Percentiles rank a stretch among this genome's conserved stretches.
These are phyloP conservation scores for Plebejus anna DNA, from an alignment of 2,888 invertebrate species.

Conservation along the genomic window DNA sequence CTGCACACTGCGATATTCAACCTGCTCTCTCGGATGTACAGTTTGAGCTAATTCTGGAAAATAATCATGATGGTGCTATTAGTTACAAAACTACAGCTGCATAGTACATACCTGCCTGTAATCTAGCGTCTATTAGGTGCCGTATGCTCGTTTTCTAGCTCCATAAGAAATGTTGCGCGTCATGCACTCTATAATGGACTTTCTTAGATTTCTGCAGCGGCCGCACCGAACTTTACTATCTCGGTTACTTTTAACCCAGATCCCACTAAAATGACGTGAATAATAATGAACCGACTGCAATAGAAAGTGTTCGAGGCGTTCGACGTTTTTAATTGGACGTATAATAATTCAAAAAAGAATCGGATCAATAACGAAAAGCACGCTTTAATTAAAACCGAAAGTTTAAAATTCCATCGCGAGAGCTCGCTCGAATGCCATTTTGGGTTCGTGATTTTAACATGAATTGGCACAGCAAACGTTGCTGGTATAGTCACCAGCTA, in stretches of 20 bases:
- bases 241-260: conserved; percentile 19
- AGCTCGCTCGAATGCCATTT: conserved; percentile 10
- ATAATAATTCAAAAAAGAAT: conserved; percentile 6
- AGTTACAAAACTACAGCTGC: background rate
- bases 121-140: background rate
- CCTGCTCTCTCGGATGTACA: too few species aligned
- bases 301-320: conserved; percentile 19
- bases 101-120: background rate
- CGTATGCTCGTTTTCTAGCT: background rate
- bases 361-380: conserved; percentile 8
- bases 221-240: background rate
- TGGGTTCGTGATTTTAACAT: background rate
- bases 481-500: background rate
- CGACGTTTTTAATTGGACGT: conserved; percentile 14
- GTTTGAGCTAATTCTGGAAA: too few species aligned
- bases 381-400: conserved; percentile 23
- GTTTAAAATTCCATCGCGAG: background rate
- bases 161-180: background rate
- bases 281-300: background rate
- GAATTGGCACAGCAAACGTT: background rate
- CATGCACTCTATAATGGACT: conserved; percentile 13
- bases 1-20: too few species aligned
- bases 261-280: background rate
- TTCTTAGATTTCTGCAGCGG: conserved; percentile 5
- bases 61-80: background rate